Base-by-base conservation (phyloP, 2,797 vertebrate genomes). In the Myotis planiceps region DNA sequence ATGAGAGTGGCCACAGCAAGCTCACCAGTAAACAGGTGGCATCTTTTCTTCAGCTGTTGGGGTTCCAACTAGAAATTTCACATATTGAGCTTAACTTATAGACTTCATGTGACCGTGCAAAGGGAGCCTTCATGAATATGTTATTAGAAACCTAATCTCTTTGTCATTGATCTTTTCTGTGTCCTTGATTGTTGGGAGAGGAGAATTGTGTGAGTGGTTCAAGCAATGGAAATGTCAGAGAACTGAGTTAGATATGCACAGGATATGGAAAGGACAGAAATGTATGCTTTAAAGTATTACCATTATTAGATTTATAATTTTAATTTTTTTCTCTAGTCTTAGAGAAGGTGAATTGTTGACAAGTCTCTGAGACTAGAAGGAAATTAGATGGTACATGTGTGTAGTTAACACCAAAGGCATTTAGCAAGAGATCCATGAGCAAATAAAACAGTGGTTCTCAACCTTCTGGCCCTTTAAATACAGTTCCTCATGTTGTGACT, bases 151-250 rank as follows among this genome's bases (percentile, higher is more conserved):
- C 7, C 58, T 75, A 21, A 78, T 34, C 78, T 75, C 85, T 94
- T 74, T 96, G 95, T 92, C 96, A 32, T 97, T 96, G 45, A 89
- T 94, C 76, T 69, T 42, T 88, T 95, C 91, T 96, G 55, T 95
- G 82, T 12, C 81, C 66, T 60, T 88, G 39, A 39, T 88, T 96
- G 18, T 88, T 95, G 91, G 87, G 97, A 97, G 96, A 94, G 12
- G 83, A 96, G 82, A 94, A 89, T 25, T 5, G 76, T 74, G 18
- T 95, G 74, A 85, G 68, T 82, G 75, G 37, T 39, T 95, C 60
- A 94, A 88, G 90, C 69, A 88, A 49, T 85, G 58, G 55, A 80
- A 90, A 88, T 87, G 34, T 49, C 45, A 60, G 92, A 90, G 79
- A 78, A 81, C 53, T 69, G 14, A 72, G 21, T 80, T 76, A 78